Conservation (phyloP, 2,113 vertebrate genomes). For the Eublepharis macularius region DNA sequence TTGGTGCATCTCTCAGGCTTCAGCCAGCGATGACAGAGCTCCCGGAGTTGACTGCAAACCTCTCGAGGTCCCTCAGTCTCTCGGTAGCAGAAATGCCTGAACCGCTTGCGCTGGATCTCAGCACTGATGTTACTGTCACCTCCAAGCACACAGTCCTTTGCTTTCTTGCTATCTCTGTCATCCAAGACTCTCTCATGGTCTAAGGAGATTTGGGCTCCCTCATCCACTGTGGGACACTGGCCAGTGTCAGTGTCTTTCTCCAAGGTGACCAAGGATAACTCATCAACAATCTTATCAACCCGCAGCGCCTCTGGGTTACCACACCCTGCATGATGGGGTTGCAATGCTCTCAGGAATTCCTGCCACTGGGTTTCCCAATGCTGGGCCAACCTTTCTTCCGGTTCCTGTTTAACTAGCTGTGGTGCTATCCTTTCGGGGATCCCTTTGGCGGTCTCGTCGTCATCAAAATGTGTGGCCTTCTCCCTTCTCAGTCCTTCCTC, state of each 20-base stretch:
- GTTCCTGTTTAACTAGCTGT: background rate
- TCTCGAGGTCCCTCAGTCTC: background rate
- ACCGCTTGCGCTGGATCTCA: background rate
- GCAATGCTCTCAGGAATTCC: background rate
- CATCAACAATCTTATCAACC: background rate
- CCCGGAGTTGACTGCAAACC: background rate
- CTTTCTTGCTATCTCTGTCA: background rate
- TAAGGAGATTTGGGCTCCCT: background rate
- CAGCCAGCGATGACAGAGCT: background rate
- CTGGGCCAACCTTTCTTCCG: background rate
- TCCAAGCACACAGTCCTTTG: too few relatives aligned
- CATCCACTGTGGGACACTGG: background rate
- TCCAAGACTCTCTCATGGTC: background rate
- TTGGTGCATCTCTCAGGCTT: background rate
- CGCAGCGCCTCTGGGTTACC: background rate
- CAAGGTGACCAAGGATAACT: background rate
- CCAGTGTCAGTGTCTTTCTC: background rate
- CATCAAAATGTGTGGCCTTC: background rate
- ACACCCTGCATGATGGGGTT: background rate
- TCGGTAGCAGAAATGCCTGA: background rate
- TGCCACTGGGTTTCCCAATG: background rate
- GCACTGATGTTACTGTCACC: background rate
- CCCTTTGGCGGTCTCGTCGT: background rate
- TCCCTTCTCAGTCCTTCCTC: background rate
- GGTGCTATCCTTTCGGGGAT: background rate